Base-by-base conservation (phyloP, 2,888 invertebrate species). In the Volucella inflata region DNA sequence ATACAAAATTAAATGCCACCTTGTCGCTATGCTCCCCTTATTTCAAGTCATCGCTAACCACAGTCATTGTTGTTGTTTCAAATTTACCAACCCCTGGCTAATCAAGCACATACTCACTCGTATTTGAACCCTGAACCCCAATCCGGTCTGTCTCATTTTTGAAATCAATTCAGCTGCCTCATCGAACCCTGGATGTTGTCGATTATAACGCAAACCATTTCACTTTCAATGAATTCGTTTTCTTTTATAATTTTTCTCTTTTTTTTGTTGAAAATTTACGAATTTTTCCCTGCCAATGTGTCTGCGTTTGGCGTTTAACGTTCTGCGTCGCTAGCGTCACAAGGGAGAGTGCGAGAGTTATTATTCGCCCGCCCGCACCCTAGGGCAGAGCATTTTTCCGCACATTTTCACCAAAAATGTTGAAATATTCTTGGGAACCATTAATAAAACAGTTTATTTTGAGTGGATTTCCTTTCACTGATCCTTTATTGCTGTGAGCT, bases 401-500 rank as follows among this genome's bases (percentile, higher is more conserved):
- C 75, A 67, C 57, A 75, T 67, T 75, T 75, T 75, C 65, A 75
- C 75, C 65, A 30, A 64, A 21, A 21, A 21, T 53, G 48, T 11
- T 55, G 55, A 75, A 50, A 67, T 67, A 67, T 67, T 65, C 65
- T 57, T 42, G 75, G 46, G 55, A 11, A 11, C 65, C 75, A 57
- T 75, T 75, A 75, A 75, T 65, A 75, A 75, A 75, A 75, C 75
- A 75, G 65, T 75, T 75, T 65, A 50, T 40, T 64, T 59, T 57
- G 57, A 75, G 65, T 67, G 64, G 75, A 75, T 57, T 75, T 75
- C 64, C 72, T 46, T 60, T 42, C 50, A 60, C 60, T 44, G 71
- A 75, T 64, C 55, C 74, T 51, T 30, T 42, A 42, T 9, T 9
- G 42, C 9, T 17, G 16, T 44, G 65, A 17, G 50, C 40, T 40